Conservation (phyloP, 2,888 invertebrate genomes). For the Idaea dimidiata region DNA sequence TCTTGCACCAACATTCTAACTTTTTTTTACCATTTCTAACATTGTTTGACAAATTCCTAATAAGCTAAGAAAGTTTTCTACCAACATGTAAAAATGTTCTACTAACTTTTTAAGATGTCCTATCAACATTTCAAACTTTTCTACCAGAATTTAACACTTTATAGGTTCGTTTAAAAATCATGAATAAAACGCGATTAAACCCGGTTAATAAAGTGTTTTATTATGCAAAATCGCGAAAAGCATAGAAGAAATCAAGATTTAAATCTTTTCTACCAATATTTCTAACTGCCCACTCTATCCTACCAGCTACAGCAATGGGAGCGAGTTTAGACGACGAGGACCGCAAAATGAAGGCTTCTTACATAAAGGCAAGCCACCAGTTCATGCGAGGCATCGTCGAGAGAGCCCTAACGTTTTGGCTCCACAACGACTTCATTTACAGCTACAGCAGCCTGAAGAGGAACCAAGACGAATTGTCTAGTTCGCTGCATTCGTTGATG, state of each 20-base stretch:
- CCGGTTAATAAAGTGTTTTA: too few species aligned
- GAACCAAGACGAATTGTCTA: slow-evolving; percentile 7
- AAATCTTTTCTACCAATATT: not conserved
- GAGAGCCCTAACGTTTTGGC: slow-evolving; percentile 11
- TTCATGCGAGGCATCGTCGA: not conserved
- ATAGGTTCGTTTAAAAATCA: too few species aligned
- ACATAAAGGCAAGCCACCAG: not conserved
- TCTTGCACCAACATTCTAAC: too few species aligned
- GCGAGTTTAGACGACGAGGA: slow-evolving; percentile 8
- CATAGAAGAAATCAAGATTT: not conserved
- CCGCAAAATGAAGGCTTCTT: not conserved
- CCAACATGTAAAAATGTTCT: too few species aligned
- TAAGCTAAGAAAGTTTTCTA: too few species aligned
- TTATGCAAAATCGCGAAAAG: too few species aligned
- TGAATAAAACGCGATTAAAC: too few species aligned
- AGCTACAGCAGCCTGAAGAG: not conserved
- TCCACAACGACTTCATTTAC: slow-evolving; percentile 16
- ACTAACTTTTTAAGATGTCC: too few species aligned
- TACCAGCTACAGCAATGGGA: slow-evolving; percentile 14
- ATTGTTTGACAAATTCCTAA: too few species aligned
- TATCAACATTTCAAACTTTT: too few species aligned
- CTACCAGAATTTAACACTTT: not conserved
- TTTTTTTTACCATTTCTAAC: too few species aligned
- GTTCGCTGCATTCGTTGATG: slow-evolving; percentile 8
- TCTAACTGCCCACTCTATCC: slow-evolving; percentile 2